Percentiles rank a stretch among this genome's conserved stretches.
phyloP scores from a whole-genome alignment of 1,140 invertebrate species.

The Drosophila rufa region DNA sequence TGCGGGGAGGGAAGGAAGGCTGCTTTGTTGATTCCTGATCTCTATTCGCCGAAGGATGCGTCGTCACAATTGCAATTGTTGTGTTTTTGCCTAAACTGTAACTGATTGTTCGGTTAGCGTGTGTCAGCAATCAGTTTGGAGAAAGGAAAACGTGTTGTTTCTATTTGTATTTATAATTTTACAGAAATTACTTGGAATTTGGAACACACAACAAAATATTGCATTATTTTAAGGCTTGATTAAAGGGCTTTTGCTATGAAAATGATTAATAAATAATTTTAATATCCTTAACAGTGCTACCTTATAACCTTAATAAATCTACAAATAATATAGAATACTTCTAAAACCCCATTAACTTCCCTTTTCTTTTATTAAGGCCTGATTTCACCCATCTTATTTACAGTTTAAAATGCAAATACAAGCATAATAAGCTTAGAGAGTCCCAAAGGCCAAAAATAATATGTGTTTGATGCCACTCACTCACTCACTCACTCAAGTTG shows the following conservation, averaged over 20 bases:
- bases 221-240: background rate
- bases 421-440: constrained; percentile 21
- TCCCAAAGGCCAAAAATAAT: constrained; percentile 16
- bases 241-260: background rate
- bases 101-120: constrained; percentile 10
- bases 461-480: constrained; percentile 3
- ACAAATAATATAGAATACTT: too few relatives aligned
- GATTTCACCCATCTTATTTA: background rate
- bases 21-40: constrained; percentile 9
- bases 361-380: background rate
- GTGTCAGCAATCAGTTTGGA: constrained; percentile 9
- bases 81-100: constrained; percentile 8
- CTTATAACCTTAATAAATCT: background rate
- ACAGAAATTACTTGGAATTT: background rate
- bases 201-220: background rate
- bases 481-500: constrained; percentile 14
- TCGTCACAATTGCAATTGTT: constrained; percentile 14
- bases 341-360: too few relatives aligned
- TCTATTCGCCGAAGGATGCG: constrained; percentile 27
- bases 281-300: too few relatives aligned
- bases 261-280: background rate
- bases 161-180: too few relatives aligned
- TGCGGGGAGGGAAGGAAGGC: background rate
- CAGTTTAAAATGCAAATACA: constrained; percentile 11
- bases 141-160: constrained; percentile 1